Evolutionary conservation across 1,140 invertebrate species (phyloP), one percentile per base, ranked within the genome.

Genomic region (Vanessa atalanta): DNA sequence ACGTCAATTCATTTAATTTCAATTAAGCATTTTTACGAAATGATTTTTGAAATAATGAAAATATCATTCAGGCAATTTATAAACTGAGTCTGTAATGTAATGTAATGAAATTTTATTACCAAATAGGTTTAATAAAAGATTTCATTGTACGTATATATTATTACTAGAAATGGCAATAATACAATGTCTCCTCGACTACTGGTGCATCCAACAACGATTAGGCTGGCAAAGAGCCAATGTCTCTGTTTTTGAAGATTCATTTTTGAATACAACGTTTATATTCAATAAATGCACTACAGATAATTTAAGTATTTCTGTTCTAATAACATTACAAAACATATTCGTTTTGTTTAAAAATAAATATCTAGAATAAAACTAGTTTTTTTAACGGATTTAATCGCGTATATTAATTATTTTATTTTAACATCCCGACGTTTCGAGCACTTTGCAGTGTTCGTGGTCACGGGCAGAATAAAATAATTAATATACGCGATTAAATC

Each of bases 171-270:
- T 80, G 79, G 75, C 78, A 81, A 81, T 80, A 84, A 79, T 64
- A 79, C 76, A 82, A 80, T 77, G 77, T 68, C 79, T 67, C 74
- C 72, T 61, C 82, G 80, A 80, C 81, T 79, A 80, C 79, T 78
- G 80, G 75, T 80, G 78, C 78, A 85, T 83, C 80, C 79, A 77
- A 72, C 79, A 79, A 80, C 83, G 83, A 87, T 85, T 87, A 79
- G 73, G 79, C 81, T 87, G 85, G 85, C 82, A 31, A 26, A 12
- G 31, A 55, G 85, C 85, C 85, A 87, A 70, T 50, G 75, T 78
- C 82, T 80, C 84, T 83, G 82, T 83, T 77, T 70, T 83, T 79
- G 72, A 75, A 69, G 67, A 75, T 79, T 70, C 66, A 75, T 77
- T 77, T 77, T 77, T 76, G 68, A 73, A 65, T 74, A 60, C 13